A percentile compares a stretch with the other conserved stretches of the same genome.
These are phyloP conservation scores for Melieria picta DNA, from an alignment of 2,888 invertebrate species.

Conservation along the genomic window DNA sequence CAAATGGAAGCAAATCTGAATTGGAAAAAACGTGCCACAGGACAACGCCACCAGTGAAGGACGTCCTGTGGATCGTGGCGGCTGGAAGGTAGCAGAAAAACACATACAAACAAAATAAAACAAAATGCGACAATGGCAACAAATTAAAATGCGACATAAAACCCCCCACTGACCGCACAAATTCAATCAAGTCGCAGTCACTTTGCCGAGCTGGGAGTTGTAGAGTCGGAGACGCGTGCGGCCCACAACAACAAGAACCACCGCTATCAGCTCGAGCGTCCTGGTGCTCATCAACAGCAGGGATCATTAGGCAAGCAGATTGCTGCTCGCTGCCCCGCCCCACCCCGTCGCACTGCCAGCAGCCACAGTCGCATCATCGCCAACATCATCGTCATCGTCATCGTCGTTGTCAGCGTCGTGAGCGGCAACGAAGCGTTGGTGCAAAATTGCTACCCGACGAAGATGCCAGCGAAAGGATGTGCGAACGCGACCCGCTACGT, in stretches of 20 bases:
- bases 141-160: conserved; percentile 36
- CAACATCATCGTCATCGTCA: conserved; percentile 5
- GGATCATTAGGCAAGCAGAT: conserved; percentile 54
- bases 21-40: conserved; percentile 6
- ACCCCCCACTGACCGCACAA: conserved; percentile 46
- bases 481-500: neutral
- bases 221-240: no score
- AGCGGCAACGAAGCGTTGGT: conserved; percentile 6
- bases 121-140: conserved; percentile 6
- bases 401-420: neutral
- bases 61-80: neutral
- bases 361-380: conserved; percentile 7
- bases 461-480: neutral
- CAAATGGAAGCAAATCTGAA: neutral
- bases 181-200: conserved; percentile 45
- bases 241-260: conserved; percentile 9
- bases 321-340: no score
- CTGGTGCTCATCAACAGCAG: conserved; percentile 38
- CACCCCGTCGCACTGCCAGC: neutral
- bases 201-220: no score
- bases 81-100: neutral
- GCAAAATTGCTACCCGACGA: neutral
- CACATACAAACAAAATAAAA: neutral
- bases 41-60: conserved; percentile 17
- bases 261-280: neutral